Conservation (phyloP, 2,888 invertebrate genomes). For the Masnerella sp. region DNA sequence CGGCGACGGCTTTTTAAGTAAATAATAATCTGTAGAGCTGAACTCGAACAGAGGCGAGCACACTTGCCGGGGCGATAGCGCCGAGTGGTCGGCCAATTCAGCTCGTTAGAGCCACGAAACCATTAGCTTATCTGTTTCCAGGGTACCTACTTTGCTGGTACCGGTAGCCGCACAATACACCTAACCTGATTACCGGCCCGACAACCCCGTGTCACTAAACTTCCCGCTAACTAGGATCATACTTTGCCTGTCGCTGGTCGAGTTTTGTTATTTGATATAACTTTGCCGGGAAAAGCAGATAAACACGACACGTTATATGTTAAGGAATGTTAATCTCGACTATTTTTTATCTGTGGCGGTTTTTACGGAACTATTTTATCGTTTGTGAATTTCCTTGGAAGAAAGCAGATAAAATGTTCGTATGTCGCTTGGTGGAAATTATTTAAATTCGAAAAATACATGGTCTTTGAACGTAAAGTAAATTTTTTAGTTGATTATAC, state of each 20-base stretch:
- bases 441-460: too few relatives aligned
- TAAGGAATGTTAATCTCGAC: slow-evolving; percentile 16
- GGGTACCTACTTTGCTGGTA: slow-evolving; percentile 67
- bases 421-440: too few relatives aligned
- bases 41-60: slow-evolving; percentile 70
- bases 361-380: neutral
- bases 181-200: slow-evolving; percentile 63
- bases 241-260: slow-evolving; percentile 47
- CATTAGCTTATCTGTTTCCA: slow-evolving; percentile 73
- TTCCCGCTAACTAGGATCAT: slow-evolving; percentile 58
- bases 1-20: slow-evolving; percentile 72
- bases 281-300: slow-evolving; percentile 27
- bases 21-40: slow-evolving; percentile 72
- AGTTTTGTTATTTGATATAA: slow-evolving; percentile 47
- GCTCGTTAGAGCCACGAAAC: slow-evolving; percentile 74
- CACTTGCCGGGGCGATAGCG: slow-evolving; percentile 67
- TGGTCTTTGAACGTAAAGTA: too few relatives aligned
- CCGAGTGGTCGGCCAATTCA: slow-evolving; percentile 64
- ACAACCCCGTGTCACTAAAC: slow-evolving; percentile 59
- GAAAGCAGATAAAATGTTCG: neutral
- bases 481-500: too few relatives aligned
- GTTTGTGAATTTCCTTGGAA: too few relatives aligned
- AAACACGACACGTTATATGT: slow-evolving; percentile 28
- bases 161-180: slow-evolving; percentile 70
- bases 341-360: slow-evolving; percentile 12